These are phyloP conservation scores for Chymomyza amoena DNA, from an alignment of 2,888 invertebrate genomes.

Conservation along the genomic window DNA sequence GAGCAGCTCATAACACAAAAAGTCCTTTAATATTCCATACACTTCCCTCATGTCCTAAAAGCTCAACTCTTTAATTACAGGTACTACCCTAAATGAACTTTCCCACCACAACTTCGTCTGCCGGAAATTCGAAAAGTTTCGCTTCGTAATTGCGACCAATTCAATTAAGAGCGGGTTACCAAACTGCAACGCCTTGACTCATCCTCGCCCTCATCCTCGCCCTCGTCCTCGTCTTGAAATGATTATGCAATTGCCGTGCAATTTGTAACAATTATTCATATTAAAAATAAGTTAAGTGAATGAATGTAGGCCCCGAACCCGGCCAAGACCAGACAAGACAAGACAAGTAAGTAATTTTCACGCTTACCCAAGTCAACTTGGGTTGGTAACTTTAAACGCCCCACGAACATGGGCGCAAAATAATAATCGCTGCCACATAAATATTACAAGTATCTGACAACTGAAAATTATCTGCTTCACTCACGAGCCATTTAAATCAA, in stretches of 20 bases:
- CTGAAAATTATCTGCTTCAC: slow-evolving; percentile 79
- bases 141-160: slow-evolving; percentile 61
- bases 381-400: slow-evolving; percentile 64
- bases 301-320: not conserved
- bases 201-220: too few relatives aligned
- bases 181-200: not conserved
- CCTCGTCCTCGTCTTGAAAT: slow-evolving; percentile 16
- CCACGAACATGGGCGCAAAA: slow-evolving; percentile 20
- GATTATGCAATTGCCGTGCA: slow-evolving; percentile 76
- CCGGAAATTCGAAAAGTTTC: not conserved
- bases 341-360: slow-evolving; percentile 58
- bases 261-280: slow-evolving; percentile 77
- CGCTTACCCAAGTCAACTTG: slow-evolving; percentile 40
- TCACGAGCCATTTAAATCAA: slow-evolving; percentile 79
- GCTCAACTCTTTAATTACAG: not conserved
- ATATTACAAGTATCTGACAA: slow-evolving; percentile 78
- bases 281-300: slow-evolving; percentile 66
- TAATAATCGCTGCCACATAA: slow-evolving; percentile 76
- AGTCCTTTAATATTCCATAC: not conserved
- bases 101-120: slow-evolving; percentile 1
- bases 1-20: too few relatives aligned
- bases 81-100: not conserved
- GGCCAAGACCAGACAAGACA: too few relatives aligned
- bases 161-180: slow-evolving; percentile 51
- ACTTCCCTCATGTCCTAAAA: not conserved